Conservation (phyloP, 2,888 invertebrate genomes). For the Xestia sexstrigata region DNA sequence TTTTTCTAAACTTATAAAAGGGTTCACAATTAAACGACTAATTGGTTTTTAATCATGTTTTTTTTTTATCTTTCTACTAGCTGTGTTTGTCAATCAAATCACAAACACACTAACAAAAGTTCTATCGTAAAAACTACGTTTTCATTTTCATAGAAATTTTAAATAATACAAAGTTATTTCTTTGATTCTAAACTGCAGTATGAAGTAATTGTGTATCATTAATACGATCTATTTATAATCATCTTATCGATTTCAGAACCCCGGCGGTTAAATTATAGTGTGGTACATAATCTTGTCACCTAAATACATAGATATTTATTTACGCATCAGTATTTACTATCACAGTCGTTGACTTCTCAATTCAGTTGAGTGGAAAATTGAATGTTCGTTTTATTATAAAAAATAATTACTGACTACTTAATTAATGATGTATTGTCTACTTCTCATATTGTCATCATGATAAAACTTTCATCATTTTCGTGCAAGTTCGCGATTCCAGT, state of each 20-base stretch:
- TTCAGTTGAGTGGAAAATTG: slow-evolving; percentile 30
- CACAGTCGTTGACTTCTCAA: slow-evolving; percentile 16
- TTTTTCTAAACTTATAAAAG: not conserved
- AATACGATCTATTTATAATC: not conserved
- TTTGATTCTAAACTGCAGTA: not conserved
- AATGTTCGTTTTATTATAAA: slow-evolving; percentile 11
- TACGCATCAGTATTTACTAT: not conserved
- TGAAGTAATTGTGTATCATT: not conserved
- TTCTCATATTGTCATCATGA: not conserved
- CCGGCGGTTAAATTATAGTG: not conserved
- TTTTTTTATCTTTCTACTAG: not conserved
- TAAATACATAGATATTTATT: not conserved
- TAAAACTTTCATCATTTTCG: not conserved
- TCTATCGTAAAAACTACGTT: not conserved
- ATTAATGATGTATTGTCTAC: not conserved
- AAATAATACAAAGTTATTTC: slow-evolving; percentile 8
- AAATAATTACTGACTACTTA: not conserved
- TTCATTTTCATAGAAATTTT: not conserved
- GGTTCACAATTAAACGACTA: not conserved
- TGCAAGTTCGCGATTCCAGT: not conserved
- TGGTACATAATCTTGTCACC: not conserved
- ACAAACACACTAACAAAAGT: not conserved
- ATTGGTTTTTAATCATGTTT: not conserved
- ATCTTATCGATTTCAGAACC: not conserved
- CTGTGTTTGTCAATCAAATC: not conserved